Evolutionary conservation across 1,140 invertebrate genomes (phyloP).

Genomic region (Caenorhabditis latens): DNA sequence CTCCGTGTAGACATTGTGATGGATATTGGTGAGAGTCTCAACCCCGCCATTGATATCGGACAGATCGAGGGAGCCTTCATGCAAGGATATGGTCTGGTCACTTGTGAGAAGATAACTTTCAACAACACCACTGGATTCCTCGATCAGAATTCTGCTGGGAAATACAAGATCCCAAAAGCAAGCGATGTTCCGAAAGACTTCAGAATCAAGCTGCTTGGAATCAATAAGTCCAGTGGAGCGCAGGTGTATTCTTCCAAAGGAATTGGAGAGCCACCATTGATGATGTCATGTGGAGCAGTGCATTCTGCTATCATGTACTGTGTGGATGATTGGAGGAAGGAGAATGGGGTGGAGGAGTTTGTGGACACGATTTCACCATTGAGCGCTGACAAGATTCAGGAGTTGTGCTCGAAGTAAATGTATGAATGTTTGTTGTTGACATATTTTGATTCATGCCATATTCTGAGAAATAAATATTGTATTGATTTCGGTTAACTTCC

Average conservation of each 20-base stretch:
- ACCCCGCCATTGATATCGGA: constrained; percentile 77
- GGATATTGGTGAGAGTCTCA: constrained; percentile 78
- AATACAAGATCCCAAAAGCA: constrained; percentile 68
- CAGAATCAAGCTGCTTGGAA: constrained; percentile 68
- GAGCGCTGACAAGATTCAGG: constrained; percentile 13
- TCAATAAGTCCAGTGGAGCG: constrained; percentile 55
- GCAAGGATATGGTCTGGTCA: constrained; percentile 71
- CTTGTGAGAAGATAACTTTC: constrained; percentile 70
- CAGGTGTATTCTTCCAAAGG: constrained; percentile 73
- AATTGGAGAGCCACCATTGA: constrained; percentile 73
- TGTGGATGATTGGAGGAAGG: constrained; percentile 5
- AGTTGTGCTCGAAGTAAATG: constrained; percentile 24
- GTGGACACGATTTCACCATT: constrained; percentile 31
- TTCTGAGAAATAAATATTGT: too few relatives aligned
- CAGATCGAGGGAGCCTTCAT: constrained; percentile 76
- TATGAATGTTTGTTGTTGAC: too few relatives aligned
- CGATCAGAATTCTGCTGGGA: constrained; percentile 56
- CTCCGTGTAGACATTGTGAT: constrained; percentile 77
- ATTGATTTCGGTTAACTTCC: too few relatives aligned
- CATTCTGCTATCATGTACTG: constrained; percentile 36
- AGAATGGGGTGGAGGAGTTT: constrained; percentile 12
- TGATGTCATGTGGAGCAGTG: constrained; percentile 51
- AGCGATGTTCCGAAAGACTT: constrained; percentile 69
- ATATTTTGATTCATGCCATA: too few relatives aligned
- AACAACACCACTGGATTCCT: constrained; percentile 47